Evolutionary conservation across 2,797 vertebrate genomes (phyloP).

Genomic region (Rousettus madagascariensis): DNA sequence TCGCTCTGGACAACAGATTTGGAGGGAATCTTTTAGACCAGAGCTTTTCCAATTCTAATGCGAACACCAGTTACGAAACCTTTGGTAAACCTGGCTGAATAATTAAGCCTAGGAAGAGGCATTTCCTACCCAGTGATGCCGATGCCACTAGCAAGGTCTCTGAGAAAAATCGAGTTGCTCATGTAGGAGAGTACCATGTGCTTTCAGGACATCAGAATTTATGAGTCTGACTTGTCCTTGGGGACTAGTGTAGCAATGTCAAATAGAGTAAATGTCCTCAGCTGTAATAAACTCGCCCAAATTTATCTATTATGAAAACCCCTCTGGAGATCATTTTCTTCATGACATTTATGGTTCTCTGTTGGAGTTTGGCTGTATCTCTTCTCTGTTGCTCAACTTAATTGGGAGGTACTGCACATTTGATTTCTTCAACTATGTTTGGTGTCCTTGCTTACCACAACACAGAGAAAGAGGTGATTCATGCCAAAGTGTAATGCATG

Average conservation of each 20-base stretch:
- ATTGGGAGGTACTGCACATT: background rate
- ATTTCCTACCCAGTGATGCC: background rate
- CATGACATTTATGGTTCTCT: background rate
- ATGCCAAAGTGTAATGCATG: background rate
- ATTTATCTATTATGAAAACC: slow-evolving; percentile 29
- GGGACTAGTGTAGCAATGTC: background rate
- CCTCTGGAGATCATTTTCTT: slow-evolving; percentile 11
- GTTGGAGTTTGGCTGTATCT: background rate
- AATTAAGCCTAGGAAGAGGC: background rate
- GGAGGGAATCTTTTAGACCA: slow-evolving; percentile 55
- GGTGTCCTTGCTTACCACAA: background rate
- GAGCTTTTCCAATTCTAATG: background rate
- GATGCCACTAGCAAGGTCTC: background rate
- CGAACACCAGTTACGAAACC: background rate
- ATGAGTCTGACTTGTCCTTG: background rate
- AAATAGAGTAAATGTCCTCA: slow-evolving; percentile 10
- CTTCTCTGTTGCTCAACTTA: background rate
- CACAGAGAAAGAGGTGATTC: background rate
- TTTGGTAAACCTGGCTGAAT: background rate
- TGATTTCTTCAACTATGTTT: background rate
- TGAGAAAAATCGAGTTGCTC: background rate
- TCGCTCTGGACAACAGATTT: slow-evolving; percentile 45
- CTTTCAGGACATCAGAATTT: background rate
- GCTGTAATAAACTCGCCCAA: background rate
- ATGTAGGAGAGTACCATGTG: background rate